Evolutionary conservation across 2,797 vertebrate species (phyloP).

Genomic region (Lithobates pipiens): DNA sequence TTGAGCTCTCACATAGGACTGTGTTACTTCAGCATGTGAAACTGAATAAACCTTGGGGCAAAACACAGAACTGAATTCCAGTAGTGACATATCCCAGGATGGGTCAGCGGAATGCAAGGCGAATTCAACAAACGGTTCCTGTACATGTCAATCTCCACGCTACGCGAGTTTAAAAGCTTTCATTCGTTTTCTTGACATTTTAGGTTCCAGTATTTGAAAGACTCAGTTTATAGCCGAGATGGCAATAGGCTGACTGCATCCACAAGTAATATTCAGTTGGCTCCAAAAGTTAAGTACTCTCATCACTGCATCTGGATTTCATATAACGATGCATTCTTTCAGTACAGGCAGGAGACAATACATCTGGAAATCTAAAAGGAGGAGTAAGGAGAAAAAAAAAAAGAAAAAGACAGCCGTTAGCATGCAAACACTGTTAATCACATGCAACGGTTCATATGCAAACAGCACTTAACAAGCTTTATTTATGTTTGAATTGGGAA

Average conservation of each 20-base stretch:
- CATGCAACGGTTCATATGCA: slow-evolving; percentile 64
- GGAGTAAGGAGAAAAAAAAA: slow-evolving; percentile 45
- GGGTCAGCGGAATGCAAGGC: slow-evolving; percentile 4
- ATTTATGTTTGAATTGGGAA: neutral
- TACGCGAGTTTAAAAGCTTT: slow-evolving; percentile 54
- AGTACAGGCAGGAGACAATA: slow-evolving; percentile 65
- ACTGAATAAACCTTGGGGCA: slow-evolving; percentile 33
- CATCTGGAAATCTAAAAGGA: slow-evolving; percentile 71
- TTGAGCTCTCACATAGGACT: slow-evolving; percentile 69
- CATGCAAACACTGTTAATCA: slow-evolving; percentile 67
- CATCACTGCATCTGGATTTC: slow-evolving; percentile 80
- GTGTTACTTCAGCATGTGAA: slow-evolving; percentile 62
- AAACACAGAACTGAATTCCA: slow-evolving; percentile 48
- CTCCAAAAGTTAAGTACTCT: slow-evolving; percentile 71
- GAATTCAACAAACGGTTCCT: slow-evolving; percentile 53
- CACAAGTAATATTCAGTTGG: slow-evolving; percentile 61
- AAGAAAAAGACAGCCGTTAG: slow-evolving; percentile 63
- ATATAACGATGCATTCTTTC: slow-evolving; percentile 67
- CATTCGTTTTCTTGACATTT: slow-evolving; percentile 64
- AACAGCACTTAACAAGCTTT: slow-evolving; percentile 28
- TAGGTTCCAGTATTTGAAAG: slow-evolving; percentile 42
- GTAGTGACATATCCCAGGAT: slow-evolving; percentile 30
- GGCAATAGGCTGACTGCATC: slow-evolving; percentile 61
- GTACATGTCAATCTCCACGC: slow-evolving; percentile 52
- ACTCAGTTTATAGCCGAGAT: slow-evolving; percentile 65